These are phyloP conservation scores for Cyclophora albipunctata DNA, from an alignment of 2,888 invertebrate species.

Conservation along the genomic window DNA sequence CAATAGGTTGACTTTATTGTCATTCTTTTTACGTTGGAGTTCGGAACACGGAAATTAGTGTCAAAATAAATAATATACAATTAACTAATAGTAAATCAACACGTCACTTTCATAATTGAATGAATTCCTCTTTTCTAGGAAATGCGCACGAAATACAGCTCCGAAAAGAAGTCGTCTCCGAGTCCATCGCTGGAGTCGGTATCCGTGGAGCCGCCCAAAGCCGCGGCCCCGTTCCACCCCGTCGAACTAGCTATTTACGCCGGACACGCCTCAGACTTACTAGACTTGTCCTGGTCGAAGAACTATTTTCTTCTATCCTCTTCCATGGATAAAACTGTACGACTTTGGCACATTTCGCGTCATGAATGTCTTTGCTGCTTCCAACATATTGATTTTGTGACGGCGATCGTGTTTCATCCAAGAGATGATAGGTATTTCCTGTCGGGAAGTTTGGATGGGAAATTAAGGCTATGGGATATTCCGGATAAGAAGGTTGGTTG, in stretches of 20 bases:
- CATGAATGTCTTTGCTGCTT: slow-evolving; percentile 99
- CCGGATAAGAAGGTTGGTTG: slow-evolving; percentile 91
- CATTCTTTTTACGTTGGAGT: no score
- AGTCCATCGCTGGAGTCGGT: slow-evolving; percentile 95
- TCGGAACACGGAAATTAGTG: no score
- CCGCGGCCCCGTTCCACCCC: slow-evolving; percentile 86
- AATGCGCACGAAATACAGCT: slow-evolving; percentile 95
- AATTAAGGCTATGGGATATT: slow-evolving; percentile 98
- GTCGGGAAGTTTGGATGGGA: slow-evolving; percentile 98
- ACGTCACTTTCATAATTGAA: not conserved
- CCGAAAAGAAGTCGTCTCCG: slow-evolving; percentile 91
- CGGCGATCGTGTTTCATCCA: slow-evolving; percentile 98
- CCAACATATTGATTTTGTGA: slow-evolving; percentile 99
- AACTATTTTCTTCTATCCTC: slow-evolving; percentile 98
- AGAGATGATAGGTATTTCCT: slow-evolving; percentile 93
- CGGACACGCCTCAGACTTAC: slow-evolving; percentile 96
- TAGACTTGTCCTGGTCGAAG: slow-evolving; percentile 99
- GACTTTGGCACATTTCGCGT: slow-evolving; percentile 96
- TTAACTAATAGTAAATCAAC: no score
- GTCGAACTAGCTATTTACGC: slow-evolving; percentile 94
- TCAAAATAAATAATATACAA: no score
- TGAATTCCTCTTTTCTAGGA: slow-evolving; percentile 73
- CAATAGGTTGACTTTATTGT: no score
- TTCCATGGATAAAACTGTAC: slow-evolving; percentile 98
- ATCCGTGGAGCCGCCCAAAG: slow-evolving; percentile 74